Base-by-base conservation (phyloP, 2,888 invertebrate genomes). In the Villa cingulata region DNA sequence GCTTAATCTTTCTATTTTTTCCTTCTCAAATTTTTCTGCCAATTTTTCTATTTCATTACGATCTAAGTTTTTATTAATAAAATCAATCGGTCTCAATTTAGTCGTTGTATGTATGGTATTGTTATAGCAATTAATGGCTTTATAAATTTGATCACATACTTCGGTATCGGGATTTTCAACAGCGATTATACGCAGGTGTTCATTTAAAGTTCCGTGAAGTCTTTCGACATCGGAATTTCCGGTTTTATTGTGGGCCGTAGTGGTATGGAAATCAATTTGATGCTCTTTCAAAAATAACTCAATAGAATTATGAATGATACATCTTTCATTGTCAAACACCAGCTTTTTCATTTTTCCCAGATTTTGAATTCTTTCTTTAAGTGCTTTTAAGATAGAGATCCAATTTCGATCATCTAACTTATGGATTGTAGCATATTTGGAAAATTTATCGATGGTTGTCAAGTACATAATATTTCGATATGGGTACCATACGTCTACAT, bases 151-250 rank as follows among this genome's bases (percentile, higher is more conserved):
- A 10, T 19, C 19, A 5, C 16, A 9, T 5, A 20, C 14, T 37
- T 43, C 20, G 7, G 6, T n/a, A n/a, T 19, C 20, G 3, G 16
- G 36, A 16, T 43, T 43, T 36, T 37, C 43, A 1, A 20, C 37
- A 15, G 16, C n/a, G 3, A 46, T 37, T 14, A 50, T 38, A 17
- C 51, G 9, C 19, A 51, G 7, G 39, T 49, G 51, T 41, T 51
- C 48, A 15, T 51, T 51, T 27, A 49, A 18, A 14, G 44, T 48
- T 10, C 46, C 46, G n/a, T 46, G 46, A 14, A 51, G 41, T 34
- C 48, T 27, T 23, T 51, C 47, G 7, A 49, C 41, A 18, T 46
- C 46, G 1, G 45, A 15, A 29, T 51, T 51, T 4, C 49, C 49
- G 14, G 49, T 47, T 45, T 51, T 49, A 4, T 37, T 18, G 16